Evolutionary conservation across 2,888 invertebrate species (phyloP), one percentile per base, ranked within the genome.

Genomic region (Pediacus dermestoides): DNA sequence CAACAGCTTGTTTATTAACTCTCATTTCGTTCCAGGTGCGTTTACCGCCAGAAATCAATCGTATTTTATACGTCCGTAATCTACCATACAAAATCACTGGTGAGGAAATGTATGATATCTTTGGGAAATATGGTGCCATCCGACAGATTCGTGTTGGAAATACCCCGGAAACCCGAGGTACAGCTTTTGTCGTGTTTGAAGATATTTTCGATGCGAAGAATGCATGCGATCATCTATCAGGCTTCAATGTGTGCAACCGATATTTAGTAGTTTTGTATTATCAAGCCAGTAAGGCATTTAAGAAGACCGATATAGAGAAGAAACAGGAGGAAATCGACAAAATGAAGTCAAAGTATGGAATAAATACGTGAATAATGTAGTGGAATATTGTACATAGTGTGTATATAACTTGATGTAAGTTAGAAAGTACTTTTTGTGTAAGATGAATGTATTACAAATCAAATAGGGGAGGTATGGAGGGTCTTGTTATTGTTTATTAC

Each of bases 61-160:
- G 97, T 63, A 90, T 99, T 41, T 73, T 99, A 2, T 99, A 96
- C 66, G 86, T 99, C 6, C 78, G 97, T 61, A 99, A 99, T 73
- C 75, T 99, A 43, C 99, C 99, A 0, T 99, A 97, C 64, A 99
- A 99, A 77, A 99, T 99, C 55, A 96, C 96, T 32, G 93, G 91
- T 3, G 99, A 99, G 71, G 99, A 99, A 80, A 99, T 99, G 97
- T 99, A 99, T 66, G 99, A 99, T 72, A 99, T 99, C 48, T 99
- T 99, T 77, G 99, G 99, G 10, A 99, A 99, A 75, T 99, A 97
- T 73, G 99, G 99, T 56, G 97, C 99, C 2, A 97, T 99, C 50
- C 74, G 99, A 56, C 99, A 99, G 73, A 99, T 99, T 44, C 76
- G 99, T 72, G 91, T 96, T 16, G 97, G 97, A 1, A 97, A 95